Base-by-base conservation (phyloP, 2,888 invertebrate species). In the Hydrotaea cyrtoneurina region DNA sequence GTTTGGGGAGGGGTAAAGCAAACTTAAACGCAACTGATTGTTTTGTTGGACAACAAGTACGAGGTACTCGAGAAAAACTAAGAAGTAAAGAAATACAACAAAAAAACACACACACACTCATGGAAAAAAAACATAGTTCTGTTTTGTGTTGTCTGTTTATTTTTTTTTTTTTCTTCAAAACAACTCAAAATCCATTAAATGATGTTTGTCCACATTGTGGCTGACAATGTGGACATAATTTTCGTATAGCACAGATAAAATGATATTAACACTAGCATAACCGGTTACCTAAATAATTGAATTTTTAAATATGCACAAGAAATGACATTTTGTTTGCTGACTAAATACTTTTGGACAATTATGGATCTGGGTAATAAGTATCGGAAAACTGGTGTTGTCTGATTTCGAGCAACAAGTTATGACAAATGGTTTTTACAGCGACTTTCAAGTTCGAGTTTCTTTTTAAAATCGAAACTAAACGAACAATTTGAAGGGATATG, bases 191-290 rank as follows among this genome's bases (percentile, higher is more conserved):
- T 62, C 17, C 26, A 36, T 73, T 66, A 15, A 78, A 74, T 75
- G 59, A 62, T 31, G 17, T 31, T 75, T 71, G 78, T 78, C 71
- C 73, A 71, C 26, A 53, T 53, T 59, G 46, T 53, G 15, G 11
- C 10, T 21, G 26, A 26, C 39, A 21, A 55, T 55, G 74, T 43
- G 26, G 11, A 71, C 43, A 50, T 74, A 50, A 50, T 50, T 50
- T 50, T 50, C 43, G 10, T 64, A 66, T 73, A 81, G 26, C n/a
- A 8, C 17, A 23, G 3, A 19, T 55, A 10, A 66, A 21, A 26
- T 59, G 59, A 59, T 31, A 55, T 73, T 77, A 81, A 78, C 73
- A 69, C 74, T 66, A 59, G 0, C 36, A 43, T 1, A 23, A 43
- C 46, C 59, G 23, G 39, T 10, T 39, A 13, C 39, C 13, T 8